Evolutionary conservation across 2,113 vertebrate genomes (phyloP), one percentile per base, ranked within the genome.

Genomic region (Brachionichthys hirsutus): DNA sequence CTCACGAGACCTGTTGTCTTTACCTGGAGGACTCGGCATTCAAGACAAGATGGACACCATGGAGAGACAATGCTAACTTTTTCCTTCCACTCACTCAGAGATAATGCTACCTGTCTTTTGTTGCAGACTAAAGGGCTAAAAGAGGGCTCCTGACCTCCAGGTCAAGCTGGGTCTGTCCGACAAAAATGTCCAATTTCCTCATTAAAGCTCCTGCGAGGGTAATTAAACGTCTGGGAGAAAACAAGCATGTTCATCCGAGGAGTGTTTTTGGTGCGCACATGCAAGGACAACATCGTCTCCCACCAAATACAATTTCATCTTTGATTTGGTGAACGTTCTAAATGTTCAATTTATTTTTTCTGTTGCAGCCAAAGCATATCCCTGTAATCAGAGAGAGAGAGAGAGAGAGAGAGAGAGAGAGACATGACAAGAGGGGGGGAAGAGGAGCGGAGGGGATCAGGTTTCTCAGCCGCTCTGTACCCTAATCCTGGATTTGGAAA

Each of bases 401-500:
- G 53, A 61, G 14, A 20, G 56, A 50, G 53, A 61, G n/a, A n/a
- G n/a, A n/a, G 47, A 53, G 40, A 56, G 14, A 20, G 56, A 50
- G 53, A 61, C 47, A 54, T n/a, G 16, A 60, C 24, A n/a, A 62
- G 62, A 45, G 18, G 52, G 18, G 52, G 60, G 50, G 48, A 51
- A 51, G 42, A 63, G 50, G 47, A 50, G 58, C 50, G 59, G 50
- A 59, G 56, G 42, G 52, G 81, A 87, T 90, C 81, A 22, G 56
- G 83, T 90, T 85, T 87, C 87, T 56, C 70, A 9, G 56, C 66
- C 38, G 78, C 79, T 84, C 85, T 83, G 72, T 77, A 70, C 81
- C 82, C 76, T 89, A 89, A 89, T 88, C 88, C 88, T 67, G 85
- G 85, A 84, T 87, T 89, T 87, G 78, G 76, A 67, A 56, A 56